Evolutionary conservation across 2,888 invertebrate species (phyloP), one percentile per base, ranked within the genome.

Genomic region (Pseudococcus longispinus): DNA sequence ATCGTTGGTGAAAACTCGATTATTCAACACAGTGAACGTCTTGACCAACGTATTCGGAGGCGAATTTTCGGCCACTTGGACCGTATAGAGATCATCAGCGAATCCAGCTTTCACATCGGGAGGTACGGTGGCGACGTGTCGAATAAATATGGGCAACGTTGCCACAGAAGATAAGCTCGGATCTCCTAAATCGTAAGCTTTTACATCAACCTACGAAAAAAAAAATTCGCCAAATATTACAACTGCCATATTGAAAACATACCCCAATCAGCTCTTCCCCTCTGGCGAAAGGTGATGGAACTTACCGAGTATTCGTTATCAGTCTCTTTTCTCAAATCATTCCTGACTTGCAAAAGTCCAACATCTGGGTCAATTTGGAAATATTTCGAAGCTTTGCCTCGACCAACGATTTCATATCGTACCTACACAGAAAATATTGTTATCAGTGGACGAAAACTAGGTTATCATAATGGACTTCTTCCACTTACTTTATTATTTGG

Each of bases 311-410:
- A 97, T 91, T 97, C 96, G 65, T 95, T 95, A 90, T 96, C 95
- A 13, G 95, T 93, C 91, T 97, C 96, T 90, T 96, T 96, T 87
- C 95, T 93, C 85, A 97, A 90, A 90, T 96, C 96, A 90, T 96
- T 96, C 42, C 96, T 93, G 0, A 97, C 94, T 86, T 94, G 93
- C 23, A 98, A 91, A 0, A 94, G 93, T 0, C 97, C 98, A 0
- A 94, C 94, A 88, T 96, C 96, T 0, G 95, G 94, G 90, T 97
- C 96, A 9, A 98, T 95, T 89, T 95, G 94, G 92, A 98, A 98
- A 91, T 96, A 97, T 89, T 95, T 95, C 0, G 93, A 92, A 0
- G 96, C 95, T 90, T 96, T 95, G 29, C 95, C 95, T 26, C 95
- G 92, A 0, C 96, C 96, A 8, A 95, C 95, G 85, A 97, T 92